phyloP scores from a whole-genome alignment of 2,888 invertebrate genomes.

The Ctena decussata region DNA sequence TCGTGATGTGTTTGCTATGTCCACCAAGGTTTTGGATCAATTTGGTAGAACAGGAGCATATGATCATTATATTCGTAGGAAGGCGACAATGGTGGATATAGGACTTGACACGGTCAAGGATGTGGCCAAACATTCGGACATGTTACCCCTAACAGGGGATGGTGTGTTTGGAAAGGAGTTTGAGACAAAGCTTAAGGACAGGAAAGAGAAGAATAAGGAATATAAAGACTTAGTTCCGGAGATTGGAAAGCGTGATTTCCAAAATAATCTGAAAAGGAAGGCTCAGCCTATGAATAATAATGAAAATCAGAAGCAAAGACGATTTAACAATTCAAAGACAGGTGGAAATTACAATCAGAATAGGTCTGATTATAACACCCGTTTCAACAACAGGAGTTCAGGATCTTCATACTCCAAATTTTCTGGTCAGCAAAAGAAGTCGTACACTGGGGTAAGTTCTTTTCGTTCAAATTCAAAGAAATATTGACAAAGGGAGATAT shows the following conservation, averaged over 20 bases:
- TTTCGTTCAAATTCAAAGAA: constrained; percentile 20
- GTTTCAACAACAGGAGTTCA: background rate
- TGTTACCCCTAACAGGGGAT: constrained; percentile 30
- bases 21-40: constrained; percentile 44
- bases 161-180: constrained; percentile 45
- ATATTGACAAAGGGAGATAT: constrained; percentile 22
- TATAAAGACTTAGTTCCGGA: constrained; percentile 42
- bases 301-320: background rate
- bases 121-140: constrained; percentile 3
- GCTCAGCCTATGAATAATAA: background rate
- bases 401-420: background rate
- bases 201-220: constrained; percentile 45
- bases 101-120: constrained; percentile 39
- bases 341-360: background rate
- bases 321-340: background rate
- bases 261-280: background rate
- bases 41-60: constrained; percentile 35
- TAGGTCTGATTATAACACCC: background rate
- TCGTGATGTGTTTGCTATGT: constrained; percentile 56
- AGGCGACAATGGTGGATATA: constrained; percentile 39
- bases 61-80: constrained; percentile 36
- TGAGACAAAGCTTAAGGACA: constrained; percentile 44
- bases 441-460: constrained; percentile 22
- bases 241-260: background rate
- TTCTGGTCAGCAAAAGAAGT: constrained; percentile 1